Evolutionary conservation across 2,888 invertebrate species (phyloP), one percentile per base, ranked within the genome.

Genomic region (Drosophila nigricruria): DNA sequence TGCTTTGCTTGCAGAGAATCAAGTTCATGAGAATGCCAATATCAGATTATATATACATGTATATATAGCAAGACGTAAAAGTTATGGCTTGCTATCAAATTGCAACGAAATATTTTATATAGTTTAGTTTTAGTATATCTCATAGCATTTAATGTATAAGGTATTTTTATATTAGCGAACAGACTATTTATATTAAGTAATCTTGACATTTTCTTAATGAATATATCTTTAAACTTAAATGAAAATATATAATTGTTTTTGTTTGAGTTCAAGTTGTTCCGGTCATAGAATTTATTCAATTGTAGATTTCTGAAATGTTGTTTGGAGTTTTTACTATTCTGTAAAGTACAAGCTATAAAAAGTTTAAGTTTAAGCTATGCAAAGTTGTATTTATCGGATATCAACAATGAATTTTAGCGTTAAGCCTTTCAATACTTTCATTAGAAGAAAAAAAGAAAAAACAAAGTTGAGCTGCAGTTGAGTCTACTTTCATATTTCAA

Each of bases 21-120:
- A 23, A n/a, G 49, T 60, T 69, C n/a, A 16, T 27, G 9, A 5
- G 25, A 23, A 34, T 66, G 40, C 40, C 40, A 32, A 45, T 34
- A 30, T 12, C 65, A 16, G 43, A 64, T 43, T 43, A 10, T 20
- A 42, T 42, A 32, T 34, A 64, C 9, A 12, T 5, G 12, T 27
- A n/a, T 27, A 52, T 42, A 34, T 60, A 12, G 32, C 25, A 38
- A 47, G 16, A 20, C 45, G 5, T 63, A 1, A 30, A 52, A n/a
- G 30, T 36, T 62, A 43, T 34, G 20, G 30, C 56, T 43, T 14
- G 30, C 42, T 43, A 43, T 56, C 56, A 23, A 42, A 20, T 43
- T 43, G 56, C 56, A 32, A 12, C 12, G 32, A 12, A 56, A 23
- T n/a, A 18, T 54, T 54, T 54, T 54, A 54, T 27, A 18, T 12